Base-by-base conservation (phyloP, 2,797 vertebrate genomes). In the Takifugu ocellatus region DNA sequence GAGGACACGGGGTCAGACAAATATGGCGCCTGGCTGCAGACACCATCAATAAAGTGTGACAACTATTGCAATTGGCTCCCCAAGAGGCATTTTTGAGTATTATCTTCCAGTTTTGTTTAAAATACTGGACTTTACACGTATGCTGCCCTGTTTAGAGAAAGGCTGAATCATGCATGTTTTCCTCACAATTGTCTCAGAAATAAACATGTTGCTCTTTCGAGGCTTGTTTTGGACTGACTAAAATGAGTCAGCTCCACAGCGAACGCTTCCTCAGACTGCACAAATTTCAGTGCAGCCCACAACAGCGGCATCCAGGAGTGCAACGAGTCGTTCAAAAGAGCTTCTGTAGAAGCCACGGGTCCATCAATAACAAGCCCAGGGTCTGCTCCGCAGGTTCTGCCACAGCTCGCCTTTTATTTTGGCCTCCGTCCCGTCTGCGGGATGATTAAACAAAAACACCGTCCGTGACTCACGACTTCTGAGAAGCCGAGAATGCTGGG, bases 321-420 rank as follows among this genome's bases (percentile, higher is more conserved):
- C 2, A 68, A 81, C 54, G 61, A 58, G 60, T 68, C 14, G 25
- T 25, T 66, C 48, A 66, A 62, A 72, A 61, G 68, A 64, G 54
- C 51, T 70, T 45, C 63, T 54, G 60, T 78, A 73, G 54, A 36
- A 29, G 51, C 66, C 29, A 33, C 10, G 31, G 10, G 10, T 63
- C 5, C 2, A 53, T 68, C 69, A 79, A 73, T 55, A 72, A 54
- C 69, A 72, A 57, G 24, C 65, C 59, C 26, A 50, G 15, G 44
- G 29, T 60, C 51, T 51, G 43, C 51, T 39, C 54, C 25, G 61
- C 52, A 56, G 57, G 52, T 26, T 63, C 62, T 69, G 51, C 51
- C 63, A 47, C 61, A 44, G 48, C 61, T 84, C 39, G 12, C 1
- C 36, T 39, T 39, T 12, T 39, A 21, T 39, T 10, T 39, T 39